Base-by-base conservation (phyloP, 2,888 invertebrate genomes). In the Schizaphis graminum region DNA sequence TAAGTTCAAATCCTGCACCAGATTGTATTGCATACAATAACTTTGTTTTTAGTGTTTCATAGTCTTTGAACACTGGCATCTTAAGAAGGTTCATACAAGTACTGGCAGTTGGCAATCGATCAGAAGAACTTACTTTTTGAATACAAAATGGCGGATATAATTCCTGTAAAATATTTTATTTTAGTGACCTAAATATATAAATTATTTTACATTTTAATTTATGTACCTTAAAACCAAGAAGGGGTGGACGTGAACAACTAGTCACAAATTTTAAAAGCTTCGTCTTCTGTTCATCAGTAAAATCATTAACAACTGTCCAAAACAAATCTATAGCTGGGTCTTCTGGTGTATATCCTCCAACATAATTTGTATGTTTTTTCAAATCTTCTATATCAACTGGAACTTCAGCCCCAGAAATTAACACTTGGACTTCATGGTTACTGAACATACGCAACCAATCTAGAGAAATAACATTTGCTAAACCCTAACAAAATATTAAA, bases 31-130 rank as follows among this genome's bases (percentile, higher is more conserved):
- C 99, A 96, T 99, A 98, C 24, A 98, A 96, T 94, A 99, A 96
- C 96, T 99, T 99, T 95, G 98, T 97, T 84, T 97, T 97, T 95
- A 99, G 96, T 94, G 97, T 96, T 94, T 97, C 97, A 95, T 98
- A 97, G 91, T 97, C 97, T 95, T 97, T 97, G 96, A 99, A 98
- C 95, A 99, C 98, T 0, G 99, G 99, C 95, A 99, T 97, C 96
- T 99, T 99, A 95, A 99, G 96, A 95, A 99, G 97, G 96, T 99
- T 99, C 97, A 99, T 98, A 96, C 99, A 99, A 10, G 99, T 99
- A 96, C 99, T 99, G 21, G 99, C 98, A 26, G 99, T 99, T 0
- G 99, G 99, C 95, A 99, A 97, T 28, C 99, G 97, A 96, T 99
- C 98, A 95, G 98, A 97, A 90, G 97, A 97, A 26, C 99, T 99